These are phyloP conservation scores for Lagocephalus sceleratus DNA, from an alignment of 2,797 vertebrate genomes.

Conservation along the genomic window DNA sequence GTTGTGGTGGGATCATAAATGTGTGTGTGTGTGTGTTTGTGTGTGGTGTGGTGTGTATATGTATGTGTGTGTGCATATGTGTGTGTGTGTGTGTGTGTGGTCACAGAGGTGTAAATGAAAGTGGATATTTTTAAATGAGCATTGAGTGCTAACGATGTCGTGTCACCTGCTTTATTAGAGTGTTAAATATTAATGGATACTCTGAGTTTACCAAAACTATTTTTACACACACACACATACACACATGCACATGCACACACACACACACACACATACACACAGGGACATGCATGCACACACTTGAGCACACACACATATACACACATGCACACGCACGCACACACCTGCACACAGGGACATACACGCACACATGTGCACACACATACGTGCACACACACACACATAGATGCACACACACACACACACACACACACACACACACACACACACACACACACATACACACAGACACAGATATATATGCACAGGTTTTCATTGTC, in stretches of 20 bases:
- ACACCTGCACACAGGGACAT: too few species aligned
- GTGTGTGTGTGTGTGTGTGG: slow-evolving; percentile 22
- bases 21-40: slow-evolving; percentile 17
- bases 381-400: neutral
- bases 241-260: neutral
- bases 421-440: too few species aligned
- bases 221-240: slow-evolving; percentile 9
- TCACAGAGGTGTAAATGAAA: slow-evolving; percentile 45
- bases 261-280: too few species aligned
- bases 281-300: too few species aligned
- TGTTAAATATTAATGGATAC: slow-evolving; percentile 58
- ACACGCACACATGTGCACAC: neutral
- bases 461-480: neutral
- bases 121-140: slow-evolving; percentile 37
- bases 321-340: neutral
- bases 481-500: slow-evolving; percentile 55
- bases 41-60: too few species aligned
- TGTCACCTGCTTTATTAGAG: slow-evolving; percentile 41
- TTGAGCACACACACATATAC: too few species aligned
- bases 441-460: too few species aligned
- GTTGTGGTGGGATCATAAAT: slow-evolving; percentile 29
- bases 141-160: slow-evolving; percentile 31
- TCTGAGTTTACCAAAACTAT: slow-evolving; percentile 28
- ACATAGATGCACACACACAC: too few species aligned
- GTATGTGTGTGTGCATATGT: slow-evolving; percentile 26